These are phyloP conservation scores for Drosophila hydei DNA, from an alignment of 1,140 invertebrate genomes.

Conservation along the genomic window DNA sequence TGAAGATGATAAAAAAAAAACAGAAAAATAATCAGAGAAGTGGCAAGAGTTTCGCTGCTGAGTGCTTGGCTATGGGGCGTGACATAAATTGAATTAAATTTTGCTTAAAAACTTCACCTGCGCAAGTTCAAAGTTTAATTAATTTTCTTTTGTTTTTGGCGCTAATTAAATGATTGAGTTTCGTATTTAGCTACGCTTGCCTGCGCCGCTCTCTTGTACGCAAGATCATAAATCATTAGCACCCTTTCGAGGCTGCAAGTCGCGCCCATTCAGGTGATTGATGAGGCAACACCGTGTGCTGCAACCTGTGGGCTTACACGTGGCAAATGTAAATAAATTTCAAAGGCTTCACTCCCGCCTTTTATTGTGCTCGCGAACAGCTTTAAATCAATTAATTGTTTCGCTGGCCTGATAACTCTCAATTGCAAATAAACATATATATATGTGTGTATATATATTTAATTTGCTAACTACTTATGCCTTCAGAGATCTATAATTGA, in stretches of 20 bases:
- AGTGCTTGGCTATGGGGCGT: conserved; percentile 31
- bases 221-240: conserved; percentile 75
- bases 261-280: conserved; percentile 64
- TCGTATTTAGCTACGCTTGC: conserved; percentile 60
- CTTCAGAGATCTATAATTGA: too few species aligned
- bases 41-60: background rate
- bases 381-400: conserved; percentile 19
- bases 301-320: conserved; percentile 59
- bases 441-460: too few species aligned
- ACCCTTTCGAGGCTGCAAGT: conserved; percentile 55
- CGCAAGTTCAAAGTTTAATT: conserved; percentile 75
- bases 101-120: conserved; percentile 59
- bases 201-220: background rate
- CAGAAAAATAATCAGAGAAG: too few species aligned
- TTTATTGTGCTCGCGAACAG: conserved; percentile 3
- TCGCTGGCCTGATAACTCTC: background rate
- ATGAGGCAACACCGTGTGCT: conserved; percentile 52
- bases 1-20: too few species aligned
- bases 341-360: conserved; percentile 2
- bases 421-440: too few species aligned
- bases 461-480: too few species aligned
- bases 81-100: conserved; percentile 78
- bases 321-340: conserved; percentile 50
- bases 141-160: conserved; percentile 78
- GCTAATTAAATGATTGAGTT: conserved; percentile 81